Evolutionary conservation across 2,113 vertebrate species (phyloP).

Genomic region (Nibea albiflora): DNA sequence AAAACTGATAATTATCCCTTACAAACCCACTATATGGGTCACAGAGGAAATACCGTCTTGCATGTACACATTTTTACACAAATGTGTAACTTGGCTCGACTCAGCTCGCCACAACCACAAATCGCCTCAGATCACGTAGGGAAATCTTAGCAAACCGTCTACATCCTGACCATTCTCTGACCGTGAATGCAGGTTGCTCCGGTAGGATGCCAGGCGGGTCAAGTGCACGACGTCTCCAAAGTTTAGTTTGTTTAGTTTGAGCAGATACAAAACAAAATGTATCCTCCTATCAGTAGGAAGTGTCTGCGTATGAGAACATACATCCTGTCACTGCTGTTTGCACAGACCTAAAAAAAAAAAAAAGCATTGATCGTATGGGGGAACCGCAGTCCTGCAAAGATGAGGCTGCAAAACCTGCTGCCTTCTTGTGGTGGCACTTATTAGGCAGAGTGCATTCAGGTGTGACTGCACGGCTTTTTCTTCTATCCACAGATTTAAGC

Average conservation of each 20-base stretch:
- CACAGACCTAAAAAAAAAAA: slow-evolving; percentile 10
- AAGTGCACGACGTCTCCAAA: background rate
- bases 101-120: slow-evolving; percentile 44
- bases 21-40: slow-evolving; percentile 5
- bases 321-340: slow-evolving; percentile 19
- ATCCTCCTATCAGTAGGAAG: background rate
- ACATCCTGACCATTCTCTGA: slow-evolving; percentile 24
- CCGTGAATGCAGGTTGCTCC: slow-evolving; percentile 11
- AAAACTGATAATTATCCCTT: slow-evolving; percentile 34
- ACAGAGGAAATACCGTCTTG: slow-evolving; percentile 10
- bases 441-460: slow-evolving; percentile 14
- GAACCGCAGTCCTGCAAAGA: slow-evolving; percentile 31
- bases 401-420: slow-evolving; percentile 16
- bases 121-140: slow-evolving; percentile 4
- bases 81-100: slow-evolving; percentile 17
- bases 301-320: background rate
- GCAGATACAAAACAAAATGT: background rate
- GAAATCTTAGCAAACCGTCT: slow-evolving; percentile 18
- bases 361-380: background rate
- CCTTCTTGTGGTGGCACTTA: slow-evolving; percentile 12
- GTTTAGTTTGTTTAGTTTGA: background rate
- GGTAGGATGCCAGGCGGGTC: background rate
- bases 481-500: background rate
- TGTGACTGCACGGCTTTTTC: background rate
- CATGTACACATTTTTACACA: slow-evolving; percentile 23